A percentile compares a stretch with the other conserved stretches of the same genome.
phyloP scores from a whole-genome alignment of 2,113 vertebrate genomes.

The Lipophrys pholis region DNA sequence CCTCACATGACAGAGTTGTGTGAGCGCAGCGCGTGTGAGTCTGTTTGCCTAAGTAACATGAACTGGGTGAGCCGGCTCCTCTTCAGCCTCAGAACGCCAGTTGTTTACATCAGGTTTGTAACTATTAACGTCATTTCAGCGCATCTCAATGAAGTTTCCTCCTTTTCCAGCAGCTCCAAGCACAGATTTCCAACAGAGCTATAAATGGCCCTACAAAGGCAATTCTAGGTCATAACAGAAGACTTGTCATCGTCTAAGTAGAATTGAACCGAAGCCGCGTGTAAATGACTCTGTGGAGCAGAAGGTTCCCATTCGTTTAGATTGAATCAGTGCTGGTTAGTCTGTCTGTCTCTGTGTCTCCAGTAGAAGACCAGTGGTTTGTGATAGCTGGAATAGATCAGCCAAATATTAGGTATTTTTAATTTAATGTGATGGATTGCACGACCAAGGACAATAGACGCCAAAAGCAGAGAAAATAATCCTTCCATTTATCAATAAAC shows the following conservation, averaged over 20 bases:
- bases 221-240: constrained; percentile 27
- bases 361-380: constrained; percentile 44
- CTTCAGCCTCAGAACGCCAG: no score
- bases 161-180: not conserved
- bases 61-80: constrained; percentile 12
- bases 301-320: constrained; percentile 43
- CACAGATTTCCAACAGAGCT: not conserved
- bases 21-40: not conserved
- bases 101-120: constrained; percentile 64
- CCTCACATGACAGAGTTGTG: not conserved
- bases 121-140: not conserved
- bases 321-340: constrained; percentile 22
- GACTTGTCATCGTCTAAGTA: constrained; percentile 3
- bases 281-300: constrained; percentile 32
- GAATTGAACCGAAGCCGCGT: constrained; percentile 17
- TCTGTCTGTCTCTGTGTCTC: constrained; percentile 43
- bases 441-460: no score
- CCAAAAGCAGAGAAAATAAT: no score
- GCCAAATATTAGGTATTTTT: constrained; percentile 23
- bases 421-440: constrained; percentile 5
- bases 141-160: constrained; percentile 2
- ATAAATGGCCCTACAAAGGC: constrained; percentile 3
- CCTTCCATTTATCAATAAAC: no score
- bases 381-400: constrained; percentile 49
- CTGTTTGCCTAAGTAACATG: constrained; percentile 47